Evolutionary conservation across 2,888 invertebrate genomes (phyloP).

Genomic region (Lepeophtheirus nordmannii): DNA sequence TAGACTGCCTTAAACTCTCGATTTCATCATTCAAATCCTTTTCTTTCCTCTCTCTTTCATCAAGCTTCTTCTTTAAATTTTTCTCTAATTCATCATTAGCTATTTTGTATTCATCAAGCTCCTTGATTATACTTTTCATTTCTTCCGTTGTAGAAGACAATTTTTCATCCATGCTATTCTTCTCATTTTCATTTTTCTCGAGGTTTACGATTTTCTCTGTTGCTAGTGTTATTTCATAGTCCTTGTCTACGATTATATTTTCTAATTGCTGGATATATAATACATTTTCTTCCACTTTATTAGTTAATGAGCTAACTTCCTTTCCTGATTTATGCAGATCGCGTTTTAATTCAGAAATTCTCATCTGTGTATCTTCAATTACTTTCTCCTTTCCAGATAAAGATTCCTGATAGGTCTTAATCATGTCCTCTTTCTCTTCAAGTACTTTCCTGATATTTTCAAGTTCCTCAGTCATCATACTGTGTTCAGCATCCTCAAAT

Average conservation of each 20-base stretch:
- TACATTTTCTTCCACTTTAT: background rate
- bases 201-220: background rate
- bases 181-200: background rate
- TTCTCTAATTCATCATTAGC: background rate
- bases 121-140: background rate
- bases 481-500: background rate
- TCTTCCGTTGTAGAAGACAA: background rate
- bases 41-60: background rate
- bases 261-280: background rate
- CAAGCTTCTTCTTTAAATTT: background rate
- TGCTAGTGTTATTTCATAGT: background rate
- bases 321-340: background rate
- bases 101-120: background rate
- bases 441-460: background rate
- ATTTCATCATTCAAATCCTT: conserved; percentile 19
- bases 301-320: background rate
- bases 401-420: background rate
- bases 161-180: background rate
- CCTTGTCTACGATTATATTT: conserved; percentile 18
- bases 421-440: background rate
- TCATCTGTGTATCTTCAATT: background rate
- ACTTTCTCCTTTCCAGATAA: background rate
- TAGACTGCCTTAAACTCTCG: background rate
- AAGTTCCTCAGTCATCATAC: background rate
- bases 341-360: background rate